phyloP scores from a whole-genome alignment of 2,888 invertebrate genomes.

The Liopterus haemorrhoidalis region DNA sequence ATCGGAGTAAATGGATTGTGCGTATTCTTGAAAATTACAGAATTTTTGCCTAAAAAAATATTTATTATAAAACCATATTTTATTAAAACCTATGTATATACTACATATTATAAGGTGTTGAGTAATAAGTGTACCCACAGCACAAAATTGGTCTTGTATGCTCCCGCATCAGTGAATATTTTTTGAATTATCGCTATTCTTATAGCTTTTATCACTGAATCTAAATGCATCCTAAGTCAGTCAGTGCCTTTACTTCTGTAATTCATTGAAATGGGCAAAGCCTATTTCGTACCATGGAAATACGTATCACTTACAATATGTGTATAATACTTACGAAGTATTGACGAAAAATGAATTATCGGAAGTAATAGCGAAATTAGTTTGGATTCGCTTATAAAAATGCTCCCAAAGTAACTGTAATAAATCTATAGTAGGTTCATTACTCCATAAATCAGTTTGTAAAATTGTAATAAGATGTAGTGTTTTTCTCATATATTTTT shows the following conservation, averaged over 20 bases:
- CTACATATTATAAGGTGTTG: no score
- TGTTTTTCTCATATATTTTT: constrained; percentile 31
- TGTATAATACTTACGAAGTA: constrained; percentile 1
- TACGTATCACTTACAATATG: constrained; percentile 4
- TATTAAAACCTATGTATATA: no score
- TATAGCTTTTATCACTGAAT: no score
- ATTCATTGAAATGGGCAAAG: no score
- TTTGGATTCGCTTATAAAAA: constrained; percentile 39
- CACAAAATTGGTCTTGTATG: no score
- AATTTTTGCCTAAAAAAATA: constrained; percentile 10
- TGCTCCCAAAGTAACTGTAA: constrained; percentile 43
- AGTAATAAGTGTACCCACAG: no score
- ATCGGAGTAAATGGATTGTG: constrained; percentile 24
- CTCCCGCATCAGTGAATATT: no score
- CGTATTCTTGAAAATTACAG: constrained; percentile 10
- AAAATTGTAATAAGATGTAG: constrained; percentile 37
- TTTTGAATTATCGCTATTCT: no score
- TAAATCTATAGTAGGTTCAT: constrained; percentile 38
- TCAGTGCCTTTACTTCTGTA: no score
- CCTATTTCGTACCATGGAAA: background rate
- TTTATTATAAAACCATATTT: background rate
- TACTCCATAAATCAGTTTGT: constrained; percentile 38
- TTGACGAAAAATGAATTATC: background rate
- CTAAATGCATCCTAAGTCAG: no score
- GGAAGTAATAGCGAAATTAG: constrained; percentile 11